Evolutionary conservation across 2,888 invertebrate genomes (phyloP), one percentile per base, ranked within the genome.

Genomic region (Polyommatus icarus): DNA sequence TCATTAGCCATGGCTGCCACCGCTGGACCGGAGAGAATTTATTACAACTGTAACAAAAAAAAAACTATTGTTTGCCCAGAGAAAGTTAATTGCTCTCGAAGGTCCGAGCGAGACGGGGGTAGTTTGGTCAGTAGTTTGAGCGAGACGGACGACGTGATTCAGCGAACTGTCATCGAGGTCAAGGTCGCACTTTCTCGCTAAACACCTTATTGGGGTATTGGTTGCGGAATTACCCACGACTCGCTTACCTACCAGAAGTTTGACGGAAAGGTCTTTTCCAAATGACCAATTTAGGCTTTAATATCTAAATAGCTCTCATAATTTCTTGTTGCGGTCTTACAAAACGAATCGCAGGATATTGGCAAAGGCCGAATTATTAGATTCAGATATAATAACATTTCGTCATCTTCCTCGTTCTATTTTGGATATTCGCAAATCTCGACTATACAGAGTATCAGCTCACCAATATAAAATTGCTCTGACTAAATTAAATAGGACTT

Each of bases 41-140:
- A 72, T 40, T 36, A 72, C 40, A 72, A 72, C 40, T 72, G 71
- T 71, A 20, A 72, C 40, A 72, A 40, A 72, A 71, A 54, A 32
- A 36, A 72, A 72, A 40, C 40, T 24, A 75, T 50, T 75, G 75
- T 75, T 75, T 75, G 75, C 54, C 46, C 29, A 75, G 75, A 50
- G 75, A 75, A 75, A 75, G 75, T 75, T 32, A 67, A 32, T 54
- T 29, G 50, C 75, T 75, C 50, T 54, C 75, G 50, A 50, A 54
- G 75, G 50, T 75, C 54, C 75, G 75, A 75, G 75, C 50, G 75
- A 75, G 29, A 75, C 75, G 32, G 29, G 72, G 24, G 50, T 20
- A 15, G 18, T 50, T 54, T 18, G 75, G 29, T 0, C 54, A 15
- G 0, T 5, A 18, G 75, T n/a, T 54, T 24, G 54, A 75, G 75